phyloP scores from a whole-genome alignment of 2,113 vertebrate species.

The Typhlomys cinereus region DNA sequence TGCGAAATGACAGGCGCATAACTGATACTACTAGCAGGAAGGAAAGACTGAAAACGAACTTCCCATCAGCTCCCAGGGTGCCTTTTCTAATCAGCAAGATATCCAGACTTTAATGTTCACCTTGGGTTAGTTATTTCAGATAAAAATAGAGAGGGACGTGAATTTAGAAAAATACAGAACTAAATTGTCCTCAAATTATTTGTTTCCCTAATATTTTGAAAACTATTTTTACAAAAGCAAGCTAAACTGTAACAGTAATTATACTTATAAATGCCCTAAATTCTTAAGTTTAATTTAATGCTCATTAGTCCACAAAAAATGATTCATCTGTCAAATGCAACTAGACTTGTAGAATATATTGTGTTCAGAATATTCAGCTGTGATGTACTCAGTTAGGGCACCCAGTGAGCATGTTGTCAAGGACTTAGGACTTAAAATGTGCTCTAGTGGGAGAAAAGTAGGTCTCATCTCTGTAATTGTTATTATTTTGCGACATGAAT shows the following conservation, averaged over 20 bases:
- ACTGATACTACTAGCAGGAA: neutral
- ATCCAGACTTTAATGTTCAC: neutral
- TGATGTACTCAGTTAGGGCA: neutral
- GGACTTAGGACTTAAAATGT: neutral
- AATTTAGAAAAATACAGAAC: neutral
- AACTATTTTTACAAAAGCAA: neutral
- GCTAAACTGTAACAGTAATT: neutral
- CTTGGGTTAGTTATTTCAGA: neutral
- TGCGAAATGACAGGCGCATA: constrained; percentile 52
- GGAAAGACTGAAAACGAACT: neutral
- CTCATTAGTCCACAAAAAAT: neutral
- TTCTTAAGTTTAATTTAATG: constrained; percentile 37
- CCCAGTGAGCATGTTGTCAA: too few relatives aligned
- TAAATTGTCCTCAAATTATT: neutral
- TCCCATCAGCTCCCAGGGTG: neutral
- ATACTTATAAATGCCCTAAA: neutral
- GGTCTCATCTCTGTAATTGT: neutral
- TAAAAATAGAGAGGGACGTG: neutral
- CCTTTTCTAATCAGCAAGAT: neutral
- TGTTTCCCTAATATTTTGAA: neutral
- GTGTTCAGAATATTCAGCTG: neutral
- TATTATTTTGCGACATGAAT: neutral
- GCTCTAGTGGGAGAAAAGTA: neutral
- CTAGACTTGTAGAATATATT: neutral
- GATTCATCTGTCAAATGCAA: neutral